phyloP scores from a whole-genome alignment of 2,797 vertebrate genomes.

The Darevskia mixta region DNA sequence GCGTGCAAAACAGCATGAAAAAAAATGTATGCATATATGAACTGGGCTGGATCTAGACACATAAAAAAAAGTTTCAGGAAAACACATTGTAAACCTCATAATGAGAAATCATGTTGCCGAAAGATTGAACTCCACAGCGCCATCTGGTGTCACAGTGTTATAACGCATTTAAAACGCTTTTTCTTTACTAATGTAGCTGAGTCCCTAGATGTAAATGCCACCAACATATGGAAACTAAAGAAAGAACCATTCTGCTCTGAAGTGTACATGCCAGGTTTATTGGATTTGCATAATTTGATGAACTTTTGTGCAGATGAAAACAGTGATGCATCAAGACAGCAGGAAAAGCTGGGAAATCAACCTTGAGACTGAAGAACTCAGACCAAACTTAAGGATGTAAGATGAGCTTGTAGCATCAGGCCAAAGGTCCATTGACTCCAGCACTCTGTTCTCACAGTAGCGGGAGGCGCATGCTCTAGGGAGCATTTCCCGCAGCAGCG shows the following conservation, averaged over 20 bases:
- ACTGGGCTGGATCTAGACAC: neutral
- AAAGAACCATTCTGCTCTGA: neutral
- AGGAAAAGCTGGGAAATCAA: neutral
- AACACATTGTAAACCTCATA: neutral
- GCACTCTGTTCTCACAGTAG: no score
- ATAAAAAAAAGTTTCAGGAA: neutral
- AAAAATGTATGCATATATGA: neutral
- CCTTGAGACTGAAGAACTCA: neutral
- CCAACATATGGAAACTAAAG: neutral
- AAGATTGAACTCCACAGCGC: no score
- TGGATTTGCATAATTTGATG: neutral
- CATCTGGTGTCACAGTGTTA: no score
- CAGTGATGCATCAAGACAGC: neutral
- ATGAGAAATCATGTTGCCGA: no score
- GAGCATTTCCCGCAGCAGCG: no score
- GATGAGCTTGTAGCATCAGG: accelerated
- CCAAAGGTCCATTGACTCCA: no score
- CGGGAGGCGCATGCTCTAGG: no score
- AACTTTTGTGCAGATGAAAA: neutral
- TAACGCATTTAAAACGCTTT: no score
- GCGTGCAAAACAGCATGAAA: neutral
- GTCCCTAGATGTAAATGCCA: neutral
- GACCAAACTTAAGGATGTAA: no score
- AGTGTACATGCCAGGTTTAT: neutral
- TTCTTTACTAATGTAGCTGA: no score